phyloP scores from a whole-genome alignment of 2,888 invertebrate genomes.

The Conus canariensis region DNA sequence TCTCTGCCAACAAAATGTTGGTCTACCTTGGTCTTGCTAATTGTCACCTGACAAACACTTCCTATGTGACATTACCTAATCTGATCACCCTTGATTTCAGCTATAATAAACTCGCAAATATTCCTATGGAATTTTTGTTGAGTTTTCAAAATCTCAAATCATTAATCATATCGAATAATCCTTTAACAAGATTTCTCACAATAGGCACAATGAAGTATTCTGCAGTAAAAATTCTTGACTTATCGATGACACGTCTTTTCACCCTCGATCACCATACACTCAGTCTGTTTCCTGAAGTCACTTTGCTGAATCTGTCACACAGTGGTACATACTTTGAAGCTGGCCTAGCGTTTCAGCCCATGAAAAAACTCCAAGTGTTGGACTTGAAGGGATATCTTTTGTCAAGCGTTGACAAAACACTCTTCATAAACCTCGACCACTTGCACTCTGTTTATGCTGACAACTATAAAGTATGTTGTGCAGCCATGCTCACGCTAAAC shows the following conservation, averaged over 20 bases:
- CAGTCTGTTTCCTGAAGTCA: not conserved
- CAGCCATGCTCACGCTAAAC: not conserved
- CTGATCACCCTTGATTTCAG: conserved; percentile 10
- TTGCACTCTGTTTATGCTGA: not conserved
- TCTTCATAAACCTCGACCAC: not conserved
- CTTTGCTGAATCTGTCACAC: not conserved
- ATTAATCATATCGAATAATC: not conserved
- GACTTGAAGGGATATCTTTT: not conserved
- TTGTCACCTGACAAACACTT: not conserved
- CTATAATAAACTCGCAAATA: not conserved
- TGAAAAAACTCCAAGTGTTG: not conserved
- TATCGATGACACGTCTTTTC: not conserved
- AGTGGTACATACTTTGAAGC: no score
- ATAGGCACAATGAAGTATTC: no score
- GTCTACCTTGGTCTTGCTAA: not conserved
- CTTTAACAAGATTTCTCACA: not conserved
- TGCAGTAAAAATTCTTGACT: not conserved
- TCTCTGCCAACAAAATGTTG: not conserved
- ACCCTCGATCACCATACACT: not conserved
- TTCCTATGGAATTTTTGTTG: not conserved
- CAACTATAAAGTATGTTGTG: not conserved
- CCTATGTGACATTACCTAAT: not conserved
- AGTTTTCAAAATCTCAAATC: not conserved
- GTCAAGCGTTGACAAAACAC: not conserved
- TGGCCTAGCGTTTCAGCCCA: not conserved